Base-by-base conservation (phyloP, 2,113 vertebrate species). In the Leucoraja erinaceus region DNA sequence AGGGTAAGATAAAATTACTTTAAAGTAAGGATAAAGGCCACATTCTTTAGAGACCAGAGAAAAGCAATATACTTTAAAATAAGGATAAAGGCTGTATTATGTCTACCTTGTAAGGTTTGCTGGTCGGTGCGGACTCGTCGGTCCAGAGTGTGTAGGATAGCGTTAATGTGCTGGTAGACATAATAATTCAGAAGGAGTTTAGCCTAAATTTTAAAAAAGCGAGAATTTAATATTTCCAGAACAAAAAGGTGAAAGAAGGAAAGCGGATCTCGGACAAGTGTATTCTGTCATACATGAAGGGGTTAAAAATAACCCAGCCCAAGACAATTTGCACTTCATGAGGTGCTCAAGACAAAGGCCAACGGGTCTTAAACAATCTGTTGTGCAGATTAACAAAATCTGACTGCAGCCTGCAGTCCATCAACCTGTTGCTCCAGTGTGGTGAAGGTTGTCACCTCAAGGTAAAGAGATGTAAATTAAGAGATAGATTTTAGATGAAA, bases 271-370 rank as follows among this genome's bases (percentile, higher is more conserved):
- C 38, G 63, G 83, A 88, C 28, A 33, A 63, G 12, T 33, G 83
- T 11, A 86, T n/a, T 56, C 0, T 22, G 18, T 5, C 61, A 56
- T 31, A 59, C 28, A 31, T 88, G 83, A 66, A 88, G 31, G 59
- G 16, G 61, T 59, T 63, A 88, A 88, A 88, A 88, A 88, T 88
- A 88, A 88, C 83, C 83, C 83, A 66, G 56, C 28, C 59, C 59
- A 31, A 28, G 63, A 88, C 12, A 88, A 31, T 20, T 63, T 59
- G 14, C 56, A 12, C n/a, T 33, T 6, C 59, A 66, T 88, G 54
- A 88, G 83, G n/a, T 31, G 28, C 3, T 88, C 12, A 31, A 31
- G 81, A 86, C 56, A 86, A 28, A 28, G 56, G 56, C 56, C 14
- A 18, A 2, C 47, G 25, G 83, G 59, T 63, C n/a, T n/a, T 63